Base-by-base conservation (phyloP, 2,797 vertebrate species). In the Perodicticus potto region DNA sequence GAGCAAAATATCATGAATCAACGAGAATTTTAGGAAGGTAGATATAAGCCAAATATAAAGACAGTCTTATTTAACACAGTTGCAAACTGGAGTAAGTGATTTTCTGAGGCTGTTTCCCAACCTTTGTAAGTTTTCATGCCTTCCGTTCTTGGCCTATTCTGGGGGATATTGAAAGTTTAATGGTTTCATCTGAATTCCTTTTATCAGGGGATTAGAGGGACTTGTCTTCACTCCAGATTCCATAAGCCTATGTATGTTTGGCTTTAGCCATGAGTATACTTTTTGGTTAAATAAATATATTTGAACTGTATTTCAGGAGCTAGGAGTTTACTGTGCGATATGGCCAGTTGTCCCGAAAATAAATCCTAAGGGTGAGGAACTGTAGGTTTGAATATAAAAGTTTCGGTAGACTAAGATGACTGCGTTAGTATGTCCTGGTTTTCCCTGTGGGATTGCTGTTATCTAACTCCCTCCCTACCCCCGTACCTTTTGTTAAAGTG, bases 1-100 rank as follows among this genome's bases (percentile, higher is more conserved):
- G 49, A 97, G 17, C 14, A 85, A 88, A 94, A 85, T 90, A 27
- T 6, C 77, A 80, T 76, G 37, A 86, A 88, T 86, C 53, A 34
- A 12, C 70, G 77, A 74, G 87, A 80, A 85, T 61, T 40, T 43
- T 32, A 53, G 7, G 19, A 73, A 82, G 81, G 65, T n/a, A 22
- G 40, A 70, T 82, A 77, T 67, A 32, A 83, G 87, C 45, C 13
- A 20, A 17, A 25, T 82, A n/a, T 20, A 17, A 93, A 14, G 25
- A 37, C n/a, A 20, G 27, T 57, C 57, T 55, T 89, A 70, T 40
- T 76, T 61, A 73, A 57, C 55, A 32, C 49, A 43, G 6, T 73
- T 17, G 5, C 11, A 20, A 63, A 29, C 45, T 77, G 43, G 70
- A 63, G 22, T 27, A 34, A 45, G 22, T 40, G 20, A 3, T 80